Evolutionary conservation across 1,140 invertebrate genomes (phyloP).

Genomic region (Pogonognathellus flavescens): DNA sequence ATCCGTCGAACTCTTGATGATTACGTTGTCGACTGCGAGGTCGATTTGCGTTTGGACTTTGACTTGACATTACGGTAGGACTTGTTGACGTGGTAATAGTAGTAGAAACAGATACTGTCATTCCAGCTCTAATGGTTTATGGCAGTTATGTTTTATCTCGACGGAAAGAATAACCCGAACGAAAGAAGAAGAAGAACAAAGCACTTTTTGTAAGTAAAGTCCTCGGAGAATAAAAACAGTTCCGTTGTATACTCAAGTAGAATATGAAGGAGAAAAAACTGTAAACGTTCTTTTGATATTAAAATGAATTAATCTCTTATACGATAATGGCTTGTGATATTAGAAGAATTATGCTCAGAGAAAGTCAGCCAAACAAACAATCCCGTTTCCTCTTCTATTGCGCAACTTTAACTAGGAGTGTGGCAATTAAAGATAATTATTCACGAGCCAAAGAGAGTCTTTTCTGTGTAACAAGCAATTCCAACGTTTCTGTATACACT

Average conservation of each 20-base stretch:
- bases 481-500: too few relatives aligned
- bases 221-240: background rate
- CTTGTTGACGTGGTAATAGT: background rate
- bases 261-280: background rate
- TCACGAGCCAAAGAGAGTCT: background rate
- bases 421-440: background rate
- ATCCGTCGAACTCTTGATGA: conserved; percentile 55
- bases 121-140: background rate
- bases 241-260: background rate
- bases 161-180: too few relatives aligned
- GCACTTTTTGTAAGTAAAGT: background rate
- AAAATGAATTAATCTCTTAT: background rate
- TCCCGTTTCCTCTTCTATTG: background rate
- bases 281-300: background rate
- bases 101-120: conserved; percentile 15
- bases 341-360: background rate
- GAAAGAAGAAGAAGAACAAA: too few relatives aligned
- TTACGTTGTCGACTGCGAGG: conserved; percentile 16
- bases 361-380: background rate
- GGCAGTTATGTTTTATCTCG: background rate
- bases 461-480: too few relatives aligned
- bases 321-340: background rate
- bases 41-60: background rate
- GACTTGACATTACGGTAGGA: conserved; percentile 18
- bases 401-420: background rate